Evolutionary conservation across 2,888 invertebrate genomes (phyloP).

Genomic region (Agapetus fuscipes): DNA sequence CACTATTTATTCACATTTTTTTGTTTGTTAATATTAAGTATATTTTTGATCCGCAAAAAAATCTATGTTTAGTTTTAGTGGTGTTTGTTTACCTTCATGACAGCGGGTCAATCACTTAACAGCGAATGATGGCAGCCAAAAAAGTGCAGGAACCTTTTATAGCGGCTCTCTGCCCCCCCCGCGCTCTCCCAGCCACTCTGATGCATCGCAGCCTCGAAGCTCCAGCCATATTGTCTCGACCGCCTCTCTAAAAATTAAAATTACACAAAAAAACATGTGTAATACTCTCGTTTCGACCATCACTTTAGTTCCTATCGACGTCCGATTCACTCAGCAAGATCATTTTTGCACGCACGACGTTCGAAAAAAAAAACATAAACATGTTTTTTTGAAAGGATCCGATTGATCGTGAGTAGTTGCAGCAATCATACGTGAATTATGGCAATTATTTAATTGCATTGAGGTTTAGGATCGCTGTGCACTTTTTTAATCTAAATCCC

Average conservation of each 20-base stretch:
- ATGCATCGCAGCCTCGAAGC: background rate
- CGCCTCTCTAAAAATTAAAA: conserved; percentile 14
- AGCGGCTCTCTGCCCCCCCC: background rate
- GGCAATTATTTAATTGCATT: no score
- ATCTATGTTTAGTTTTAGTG: no score
- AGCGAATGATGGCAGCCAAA: conserved; percentile 16
- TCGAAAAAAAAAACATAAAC: background rate
- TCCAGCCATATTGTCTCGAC: conserved; percentile 2
- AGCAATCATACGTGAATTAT: background rate
- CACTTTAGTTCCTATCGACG: background rate
- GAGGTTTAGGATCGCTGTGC: no score
- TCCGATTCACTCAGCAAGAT: conserved; percentile 1
- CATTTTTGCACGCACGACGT: background rate
- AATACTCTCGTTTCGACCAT: conserved; percentile 5
- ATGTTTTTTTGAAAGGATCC: no score
- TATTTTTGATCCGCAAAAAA: no score
- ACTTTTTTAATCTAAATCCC: no score
- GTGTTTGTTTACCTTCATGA: conserved; percentile 21
- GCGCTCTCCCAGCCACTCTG: background rate
- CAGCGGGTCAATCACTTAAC: conserved; percentile 14
- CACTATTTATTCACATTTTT: background rate
- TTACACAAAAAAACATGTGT: conserved; percentile 9
- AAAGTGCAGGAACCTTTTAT: conserved; percentile 12
- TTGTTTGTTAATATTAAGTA: no score
- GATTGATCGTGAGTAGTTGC: no score